Conservation (phyloP, 2,113 vertebrate species). For the Aix galericulata region DNA sequence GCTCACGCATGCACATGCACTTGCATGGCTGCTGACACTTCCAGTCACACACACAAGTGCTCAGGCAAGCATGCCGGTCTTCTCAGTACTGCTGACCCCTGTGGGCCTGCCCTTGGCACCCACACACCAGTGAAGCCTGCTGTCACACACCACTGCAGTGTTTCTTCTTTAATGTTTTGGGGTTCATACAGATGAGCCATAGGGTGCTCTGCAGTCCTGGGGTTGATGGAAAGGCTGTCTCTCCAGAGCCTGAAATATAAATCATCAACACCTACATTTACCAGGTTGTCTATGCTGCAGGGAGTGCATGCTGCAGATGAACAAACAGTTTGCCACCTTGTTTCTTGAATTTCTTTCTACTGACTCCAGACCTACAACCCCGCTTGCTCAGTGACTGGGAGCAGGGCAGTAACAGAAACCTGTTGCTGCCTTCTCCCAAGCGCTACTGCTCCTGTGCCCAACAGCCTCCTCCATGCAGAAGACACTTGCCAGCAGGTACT, state of each 20-base stretch:
- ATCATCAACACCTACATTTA: fast-evolving
- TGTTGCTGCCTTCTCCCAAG: neutral
- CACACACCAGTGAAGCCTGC: fast-evolving
- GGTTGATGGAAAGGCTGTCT: neutral
- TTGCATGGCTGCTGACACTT: fast-evolving
- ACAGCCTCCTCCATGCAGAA: fast-evolving
- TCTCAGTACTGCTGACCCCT: neutral
- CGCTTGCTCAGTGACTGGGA: neutral
- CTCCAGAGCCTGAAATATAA: neutral
- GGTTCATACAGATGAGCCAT: neutral
- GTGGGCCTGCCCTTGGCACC: fast-evolving
- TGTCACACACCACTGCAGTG: fast-evolving
- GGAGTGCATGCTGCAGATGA: neutral
- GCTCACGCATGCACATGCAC: fast-evolving
- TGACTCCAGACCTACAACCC: neutral
- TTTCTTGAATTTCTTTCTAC: neutral
- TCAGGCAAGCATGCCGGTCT: neutral
- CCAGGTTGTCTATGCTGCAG: neutral
- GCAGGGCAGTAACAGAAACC: neutral
- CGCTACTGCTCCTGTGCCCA: neutral
- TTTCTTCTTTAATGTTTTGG: neutral
- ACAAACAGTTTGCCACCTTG: neutral
- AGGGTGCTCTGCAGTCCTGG: neutral
- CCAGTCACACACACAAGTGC: fast-evolving
- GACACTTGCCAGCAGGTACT: neutral